These are phyloP conservation scores for Sebastolobus altivelis DNA, from an alignment of 2,797 vertebrate species.

Conservation along the genomic window DNA sequence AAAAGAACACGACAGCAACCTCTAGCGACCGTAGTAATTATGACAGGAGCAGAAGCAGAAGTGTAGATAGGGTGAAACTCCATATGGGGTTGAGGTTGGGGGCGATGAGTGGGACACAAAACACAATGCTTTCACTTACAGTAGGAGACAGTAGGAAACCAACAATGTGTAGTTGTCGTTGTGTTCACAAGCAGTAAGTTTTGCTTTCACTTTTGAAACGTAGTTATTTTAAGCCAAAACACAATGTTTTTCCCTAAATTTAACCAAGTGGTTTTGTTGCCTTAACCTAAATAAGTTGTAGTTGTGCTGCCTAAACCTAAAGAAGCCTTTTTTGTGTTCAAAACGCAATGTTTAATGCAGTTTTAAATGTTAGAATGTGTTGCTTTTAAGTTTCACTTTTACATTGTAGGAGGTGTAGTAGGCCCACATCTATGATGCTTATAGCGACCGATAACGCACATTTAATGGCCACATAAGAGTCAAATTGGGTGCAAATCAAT, in stretches of 20 bases:
- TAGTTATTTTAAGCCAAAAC: neutral
- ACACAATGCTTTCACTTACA: too few relatives aligned
- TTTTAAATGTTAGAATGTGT: neutral
- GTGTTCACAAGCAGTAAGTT: neutral
- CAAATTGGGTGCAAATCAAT: neutral
- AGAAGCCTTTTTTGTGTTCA: neutral
- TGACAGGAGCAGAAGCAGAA: too few relatives aligned
- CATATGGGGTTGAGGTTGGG: too few relatives aligned
- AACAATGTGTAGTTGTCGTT: neutral
- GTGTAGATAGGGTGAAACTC: too few relatives aligned
- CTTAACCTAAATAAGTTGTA: neutral
- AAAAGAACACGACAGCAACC: neutral
- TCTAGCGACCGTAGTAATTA: too few relatives aligned
- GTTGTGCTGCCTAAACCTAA: neutral
- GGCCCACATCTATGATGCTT: neutral
- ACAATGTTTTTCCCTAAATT: accelerated
- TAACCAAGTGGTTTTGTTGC: neutral
- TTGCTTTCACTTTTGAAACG: too few relatives aligned
- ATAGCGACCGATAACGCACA: neutral
- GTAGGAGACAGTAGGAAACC: too few relatives aligned
- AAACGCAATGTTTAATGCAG: neutral
- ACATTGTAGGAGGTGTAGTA: neutral
- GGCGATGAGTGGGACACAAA: too few relatives aligned
- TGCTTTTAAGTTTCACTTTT: neutral
- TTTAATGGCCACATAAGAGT: neutral